phyloP scores from a whole-genome alignment of 2,797 vertebrate genomes.

The Clamator glandarius region DNA sequence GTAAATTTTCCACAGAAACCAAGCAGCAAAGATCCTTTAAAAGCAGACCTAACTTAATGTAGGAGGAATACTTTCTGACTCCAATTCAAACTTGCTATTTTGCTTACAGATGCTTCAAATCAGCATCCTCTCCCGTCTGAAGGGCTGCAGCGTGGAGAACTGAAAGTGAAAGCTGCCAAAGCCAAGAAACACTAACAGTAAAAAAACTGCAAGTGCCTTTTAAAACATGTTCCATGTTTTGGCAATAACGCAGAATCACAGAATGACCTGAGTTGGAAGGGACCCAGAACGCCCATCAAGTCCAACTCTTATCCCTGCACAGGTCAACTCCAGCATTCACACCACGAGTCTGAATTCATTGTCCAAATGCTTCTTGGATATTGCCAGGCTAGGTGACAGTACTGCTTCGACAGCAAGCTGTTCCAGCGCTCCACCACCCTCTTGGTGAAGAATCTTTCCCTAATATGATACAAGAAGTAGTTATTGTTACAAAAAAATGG shows the following conservation, averaged over 20 bases:
- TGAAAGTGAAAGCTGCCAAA: not conserved
- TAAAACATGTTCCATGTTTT: accelerated
- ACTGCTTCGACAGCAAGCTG: no score
- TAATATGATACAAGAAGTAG: no score
- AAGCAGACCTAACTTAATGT: not conserved
- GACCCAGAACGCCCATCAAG: no score
- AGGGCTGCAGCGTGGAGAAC: not conserved
- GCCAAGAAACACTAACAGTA: not conserved
- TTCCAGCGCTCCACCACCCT: no score
- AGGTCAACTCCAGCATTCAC: no score
- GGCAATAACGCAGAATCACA: not conserved
- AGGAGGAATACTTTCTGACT: not conserved
- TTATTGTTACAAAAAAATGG: no score
- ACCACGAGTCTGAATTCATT: no score
- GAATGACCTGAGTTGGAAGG: no score
- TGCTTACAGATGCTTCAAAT: not conserved
- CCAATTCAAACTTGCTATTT: not conserved
- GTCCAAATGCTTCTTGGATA: no score
- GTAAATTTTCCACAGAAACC: not conserved
- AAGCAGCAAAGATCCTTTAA: not conserved
- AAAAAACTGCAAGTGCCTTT: not conserved
- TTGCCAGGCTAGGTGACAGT: no score
- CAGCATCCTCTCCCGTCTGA: not conserved
- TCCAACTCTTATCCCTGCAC: no score
- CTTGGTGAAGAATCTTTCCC: no score